A percentile compares a stretch with the other conserved stretches of the same genome.
These are phyloP conservation scores for Sciurus vulgaris DNA, from an alignment of 2,797 vertebrate genomes.

Conservation along the genomic window DNA sequence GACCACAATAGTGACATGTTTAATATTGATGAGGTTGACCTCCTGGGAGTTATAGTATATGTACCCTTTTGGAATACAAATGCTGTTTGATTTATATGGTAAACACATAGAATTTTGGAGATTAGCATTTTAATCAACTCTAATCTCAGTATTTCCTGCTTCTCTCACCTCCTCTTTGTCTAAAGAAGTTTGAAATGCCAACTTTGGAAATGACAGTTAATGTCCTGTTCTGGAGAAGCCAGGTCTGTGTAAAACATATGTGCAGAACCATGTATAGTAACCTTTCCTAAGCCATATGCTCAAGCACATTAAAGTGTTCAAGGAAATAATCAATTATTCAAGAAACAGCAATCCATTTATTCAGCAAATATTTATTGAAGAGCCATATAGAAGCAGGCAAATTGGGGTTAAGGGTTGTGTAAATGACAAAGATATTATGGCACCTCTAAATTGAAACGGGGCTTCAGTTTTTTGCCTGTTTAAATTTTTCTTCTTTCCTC, in stretches of 20 bases:
- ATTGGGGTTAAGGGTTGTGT: not conserved
- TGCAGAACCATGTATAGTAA: not conserved
- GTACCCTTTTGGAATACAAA: constrained; percentile 86
- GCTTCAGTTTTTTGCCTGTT: not conserved
- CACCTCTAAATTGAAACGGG: not conserved
- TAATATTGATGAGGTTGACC: constrained; percentile 89
- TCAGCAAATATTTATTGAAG: not conserved
- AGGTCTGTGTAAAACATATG: constrained; percentile 33
- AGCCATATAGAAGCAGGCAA: not conserved
- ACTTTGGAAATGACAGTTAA: constrained; percentile 58
- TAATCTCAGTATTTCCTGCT: constrained; percentile 44
- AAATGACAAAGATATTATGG: not conserved
- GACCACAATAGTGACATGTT: constrained; percentile 81
- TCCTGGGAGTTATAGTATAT: constrained; percentile 83
- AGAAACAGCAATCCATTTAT: constrained; percentile 69
- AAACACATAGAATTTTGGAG: constrained; percentile 76
- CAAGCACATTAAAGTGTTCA: constrained; percentile 58
- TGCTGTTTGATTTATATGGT: constrained; percentile 76
- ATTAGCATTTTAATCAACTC: constrained; percentile 80
- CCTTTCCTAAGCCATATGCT: constrained; percentile 56
- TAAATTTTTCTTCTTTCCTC: not conserved
- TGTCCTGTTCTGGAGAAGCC: not conserved
- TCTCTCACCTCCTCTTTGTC: not conserved
- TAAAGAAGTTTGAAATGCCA: constrained; percentile 16
- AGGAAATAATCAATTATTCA: constrained; percentile 65